Conservation (phyloP, 2,888 invertebrate genomes). For the Archips crataeganus region DNA sequence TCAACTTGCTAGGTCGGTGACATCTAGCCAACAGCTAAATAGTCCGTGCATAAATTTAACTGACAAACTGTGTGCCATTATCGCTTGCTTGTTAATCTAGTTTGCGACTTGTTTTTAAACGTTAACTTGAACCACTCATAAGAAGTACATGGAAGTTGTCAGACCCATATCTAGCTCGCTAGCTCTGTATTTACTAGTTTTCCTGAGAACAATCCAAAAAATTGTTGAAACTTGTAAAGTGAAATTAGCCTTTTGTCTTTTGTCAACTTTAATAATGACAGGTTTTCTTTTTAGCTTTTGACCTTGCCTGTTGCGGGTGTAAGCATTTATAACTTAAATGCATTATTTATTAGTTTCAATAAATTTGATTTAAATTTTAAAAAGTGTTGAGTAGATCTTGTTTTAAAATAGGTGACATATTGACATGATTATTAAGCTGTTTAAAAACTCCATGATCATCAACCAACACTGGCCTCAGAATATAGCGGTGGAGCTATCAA, state of each 20-base stretch:
- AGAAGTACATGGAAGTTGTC: background rate
- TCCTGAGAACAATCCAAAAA: background rate
- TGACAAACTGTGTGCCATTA: slow-evolving; percentile 14
- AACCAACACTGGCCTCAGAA: background rate
- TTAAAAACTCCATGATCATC: background rate
- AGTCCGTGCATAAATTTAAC: slow-evolving; percentile 11
- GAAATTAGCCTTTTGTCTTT: too few relatives aligned
- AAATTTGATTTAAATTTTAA: too few relatives aligned
- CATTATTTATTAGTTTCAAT: too few relatives aligned
- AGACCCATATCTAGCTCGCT: background rate
- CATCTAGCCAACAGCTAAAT: slow-evolving; percentile 12
- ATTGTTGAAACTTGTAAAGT: background rate
- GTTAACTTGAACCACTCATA: background rate
- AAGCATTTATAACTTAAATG: too few relatives aligned
- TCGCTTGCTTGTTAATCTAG: slow-evolving; percentile 10
- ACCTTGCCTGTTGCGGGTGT: too few relatives aligned
- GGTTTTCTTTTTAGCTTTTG: too few relatives aligned
- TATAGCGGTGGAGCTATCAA: background rate
- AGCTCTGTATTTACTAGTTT: background rate
- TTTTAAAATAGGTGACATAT: background rate
- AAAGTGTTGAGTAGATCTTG: too few relatives aligned
- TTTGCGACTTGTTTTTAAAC: slow-evolving; percentile 9
- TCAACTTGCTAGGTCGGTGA: background rate
- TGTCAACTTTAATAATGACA: too few relatives aligned
- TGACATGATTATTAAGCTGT: background rate